Evolutionary conservation across 1,140 invertebrate species (phyloP), one percentile per base, ranked within the genome.

Genomic region (Rhynchophorus ferrugineus): DNA sequence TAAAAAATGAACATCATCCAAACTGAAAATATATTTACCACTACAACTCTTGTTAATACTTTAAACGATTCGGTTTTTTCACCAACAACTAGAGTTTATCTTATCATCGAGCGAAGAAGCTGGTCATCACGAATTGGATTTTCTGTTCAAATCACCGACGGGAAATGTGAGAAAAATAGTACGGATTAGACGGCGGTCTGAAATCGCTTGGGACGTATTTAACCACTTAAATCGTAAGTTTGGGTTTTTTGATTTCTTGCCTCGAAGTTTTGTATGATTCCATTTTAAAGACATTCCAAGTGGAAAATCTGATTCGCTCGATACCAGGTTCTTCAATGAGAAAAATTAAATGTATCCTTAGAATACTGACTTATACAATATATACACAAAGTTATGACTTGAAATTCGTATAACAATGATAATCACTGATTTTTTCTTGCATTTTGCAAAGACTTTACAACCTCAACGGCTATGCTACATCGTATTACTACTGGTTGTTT

Each of bases 401-500:
- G 57, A 64, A 62, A 62, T 66, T 66, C 62, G 65, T 67, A 68
- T 68, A 68, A 67, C 66, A 67, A 68, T 66, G 56, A 66, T 61
- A 63, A 69, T 69, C 65, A 67, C 63, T 64, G 57, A 65, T 57
- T 62, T 61, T 49, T 65, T 58, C 62, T 51, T 54, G 49, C n/a
- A n/a, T n/a, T 59, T 49, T 53, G 59, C 57, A 63, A 63, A 59
- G 58, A 60, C 56, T 61, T 59, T 53, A 56, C 54, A 61, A 49
- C 49, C 45, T 60, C 54, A 45, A 58, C 50, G 50, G 60, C 62
- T 63, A 59, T 60, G 13, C 60, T 58, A 64, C 46, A 53, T 61
- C 60, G 60, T 64, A 65, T 61, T 62, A 64, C 59, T 66, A 66
- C 60, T 64, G 59, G 59, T 62, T 66, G 48, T 49, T 42, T 47